A percentile compares a stretch with the other conserved stretches of the same genome.
phyloP scores from a whole-genome alignment of 1,140 invertebrate species.

The Chlorops oryzae region DNA sequence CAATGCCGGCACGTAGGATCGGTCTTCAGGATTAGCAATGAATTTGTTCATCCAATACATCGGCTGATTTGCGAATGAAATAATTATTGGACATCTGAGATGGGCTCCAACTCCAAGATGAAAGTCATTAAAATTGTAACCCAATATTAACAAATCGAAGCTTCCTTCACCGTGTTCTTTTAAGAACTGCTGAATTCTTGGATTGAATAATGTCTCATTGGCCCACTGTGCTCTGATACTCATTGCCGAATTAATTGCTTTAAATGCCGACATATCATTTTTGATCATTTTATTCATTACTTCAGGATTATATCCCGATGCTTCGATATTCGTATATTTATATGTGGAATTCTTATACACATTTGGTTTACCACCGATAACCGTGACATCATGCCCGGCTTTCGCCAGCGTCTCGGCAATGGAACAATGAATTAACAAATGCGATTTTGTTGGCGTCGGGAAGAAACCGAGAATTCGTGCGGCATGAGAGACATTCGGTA shows the following conservation, averaged over 20 bases:
- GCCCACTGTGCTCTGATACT: neutral
- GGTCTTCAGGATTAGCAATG: conserved; percentile 16
- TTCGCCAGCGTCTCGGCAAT: conserved; percentile 19
- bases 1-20: conserved; percentile 16
- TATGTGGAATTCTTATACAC: conserved; percentile 1
- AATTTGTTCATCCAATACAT: conserved; percentile 7
- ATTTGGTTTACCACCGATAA: conserved; percentile 15
- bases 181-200: conserved; percentile 4
- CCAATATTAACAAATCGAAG: conserved; percentile 21
- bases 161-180: neutral
- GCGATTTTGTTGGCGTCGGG: conserved; percentile 22
- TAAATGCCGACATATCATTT: neutral
- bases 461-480: conserved; percentile 23
- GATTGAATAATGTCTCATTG: conserved; percentile 6
- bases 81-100: conserved; percentile 16
- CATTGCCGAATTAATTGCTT: neutral
- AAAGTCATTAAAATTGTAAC: conserved; percentile 19
- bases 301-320: neutral
- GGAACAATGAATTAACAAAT: conserved; percentile 22
- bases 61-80: conserved; percentile 12
- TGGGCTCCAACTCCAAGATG: conserved; percentile 19
- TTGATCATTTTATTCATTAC: neutral
- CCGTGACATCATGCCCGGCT: conserved; percentile 29
- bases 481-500: no score
- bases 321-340: conserved; percentile 4